Evolutionary conservation across 2,888 invertebrate species (phyloP).

Genomic region (Synergus umbraculus): DNA sequence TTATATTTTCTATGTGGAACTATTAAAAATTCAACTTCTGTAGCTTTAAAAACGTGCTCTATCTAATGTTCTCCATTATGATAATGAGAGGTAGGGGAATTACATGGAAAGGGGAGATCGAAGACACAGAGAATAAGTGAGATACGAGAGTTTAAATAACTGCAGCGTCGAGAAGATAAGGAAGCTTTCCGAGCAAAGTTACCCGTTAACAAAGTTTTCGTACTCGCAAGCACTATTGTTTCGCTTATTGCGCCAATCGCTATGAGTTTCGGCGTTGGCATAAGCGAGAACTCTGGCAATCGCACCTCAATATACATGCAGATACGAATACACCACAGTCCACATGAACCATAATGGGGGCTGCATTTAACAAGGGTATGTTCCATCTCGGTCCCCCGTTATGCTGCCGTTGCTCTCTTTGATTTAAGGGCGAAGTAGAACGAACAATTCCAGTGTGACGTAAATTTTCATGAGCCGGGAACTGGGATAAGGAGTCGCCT

Average conservation of each 20-base stretch:
- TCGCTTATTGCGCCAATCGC: constrained; percentile 66
- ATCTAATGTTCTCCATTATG: constrained; percentile 24
- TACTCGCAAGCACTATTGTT: constrained; percentile 66
- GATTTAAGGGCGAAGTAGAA: constrained; percentile 59
- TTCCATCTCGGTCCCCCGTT: constrained; percentile 40
- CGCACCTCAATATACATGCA: constrained; percentile 10
- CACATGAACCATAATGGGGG: constrained; percentile 51
- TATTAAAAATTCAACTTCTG: constrained; percentile 36
- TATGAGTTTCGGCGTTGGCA: constrained; percentile 61
- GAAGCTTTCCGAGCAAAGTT: constrained; percentile 56
- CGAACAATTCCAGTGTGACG: constrained; percentile 34
- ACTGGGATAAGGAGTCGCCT: constrained; percentile 7
- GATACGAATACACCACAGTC: background rate
- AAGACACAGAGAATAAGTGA: constrained; percentile 31
- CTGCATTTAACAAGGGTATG: constrained; percentile 58
- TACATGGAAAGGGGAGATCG: constrained; percentile 55
- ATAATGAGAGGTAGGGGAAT: constrained; percentile 41
- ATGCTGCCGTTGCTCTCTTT: constrained; percentile 50
- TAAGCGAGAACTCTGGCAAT: constrained; percentile 54
- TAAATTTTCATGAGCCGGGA: constrained; percentile 44
- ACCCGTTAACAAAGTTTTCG: constrained; percentile 59
- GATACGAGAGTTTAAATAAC: constrained; percentile 67
- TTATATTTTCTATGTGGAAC: background rate
- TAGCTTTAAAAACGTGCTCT: constrained; percentile 39
- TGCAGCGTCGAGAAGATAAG: constrained; percentile 60